Evolutionary conservation across 1,140 invertebrate species (phyloP).

Genomic region (Steinernema feltiae): DNA sequence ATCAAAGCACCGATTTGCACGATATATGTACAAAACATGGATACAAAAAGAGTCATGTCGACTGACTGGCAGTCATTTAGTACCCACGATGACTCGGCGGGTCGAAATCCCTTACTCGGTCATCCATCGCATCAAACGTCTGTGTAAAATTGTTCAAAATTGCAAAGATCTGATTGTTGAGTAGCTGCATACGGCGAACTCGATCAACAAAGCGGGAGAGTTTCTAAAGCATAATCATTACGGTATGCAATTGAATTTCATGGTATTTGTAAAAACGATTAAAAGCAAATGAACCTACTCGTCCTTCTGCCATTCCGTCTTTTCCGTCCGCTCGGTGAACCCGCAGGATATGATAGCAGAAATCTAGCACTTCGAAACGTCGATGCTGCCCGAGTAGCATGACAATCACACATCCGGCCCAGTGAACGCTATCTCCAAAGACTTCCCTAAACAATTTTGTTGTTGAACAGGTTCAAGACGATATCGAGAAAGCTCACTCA

Average conservation of each 20-base stretch:
- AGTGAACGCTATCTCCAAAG: slow-evolving; percentile 96
- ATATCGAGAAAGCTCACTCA: slow-evolving; percentile 12
- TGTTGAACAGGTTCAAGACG: not conserved
- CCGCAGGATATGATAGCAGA: slow-evolving; percentile 93
- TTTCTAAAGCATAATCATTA: slow-evolving; percentile 64
- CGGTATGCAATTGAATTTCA: not conserved
- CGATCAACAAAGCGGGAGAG: slow-evolving; percentile 93
- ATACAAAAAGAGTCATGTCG: too few relatives aligned
- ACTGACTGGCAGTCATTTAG: not conserved
- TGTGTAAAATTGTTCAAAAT: slow-evolving; percentile 73
- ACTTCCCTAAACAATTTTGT: slow-evolving; percentile 70
- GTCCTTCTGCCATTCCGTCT: slow-evolving; percentile 88
- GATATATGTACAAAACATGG: not conserved
- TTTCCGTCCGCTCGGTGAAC: slow-evolving; percentile 89
- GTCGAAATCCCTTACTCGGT: slow-evolving; percentile 44
- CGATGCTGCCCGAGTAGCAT: slow-evolving; percentile 89
- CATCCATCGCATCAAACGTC: slow-evolving; percentile 36
- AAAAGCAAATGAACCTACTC: slow-evolving; percentile 66
- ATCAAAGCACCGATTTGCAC: too few relatives aligned
- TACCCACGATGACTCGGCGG: slow-evolving; percentile 58
- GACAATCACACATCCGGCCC: slow-evolving; percentile 98
- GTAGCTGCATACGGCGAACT: slow-evolving; percentile 89
- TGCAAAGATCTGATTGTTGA: slow-evolving; percentile 97
- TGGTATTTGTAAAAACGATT: not conserved
- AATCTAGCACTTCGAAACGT: slow-evolving; percentile 93